Evolutionary conservation across 2,113 vertebrate species (phyloP).

Genomic region (Zosterops borbonicus): DNA sequence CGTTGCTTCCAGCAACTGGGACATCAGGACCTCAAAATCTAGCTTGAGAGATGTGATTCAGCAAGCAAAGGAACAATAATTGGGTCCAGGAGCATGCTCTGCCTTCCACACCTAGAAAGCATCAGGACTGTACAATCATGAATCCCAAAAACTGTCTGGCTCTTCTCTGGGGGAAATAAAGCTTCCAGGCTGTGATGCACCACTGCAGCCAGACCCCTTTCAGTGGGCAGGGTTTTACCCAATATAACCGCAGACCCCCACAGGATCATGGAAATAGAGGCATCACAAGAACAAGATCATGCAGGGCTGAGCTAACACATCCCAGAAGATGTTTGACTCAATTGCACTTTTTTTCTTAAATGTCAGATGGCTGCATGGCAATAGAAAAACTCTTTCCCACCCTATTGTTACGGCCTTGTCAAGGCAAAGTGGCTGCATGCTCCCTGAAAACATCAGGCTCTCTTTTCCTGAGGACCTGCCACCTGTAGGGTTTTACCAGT

Average conservation of each 20-base stretch:
- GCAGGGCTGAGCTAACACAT: neutral
- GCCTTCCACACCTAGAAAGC: neutral
- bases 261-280: rapidly evolving
- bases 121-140: neutral
- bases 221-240: neutral
- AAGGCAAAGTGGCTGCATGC: neutral
- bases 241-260: rapidly evolving
- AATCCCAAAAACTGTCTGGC: neutral
- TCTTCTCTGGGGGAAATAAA: neutral
- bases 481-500: neutral
- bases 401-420: neutral
- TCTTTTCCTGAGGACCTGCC: neutral
- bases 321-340: neutral
- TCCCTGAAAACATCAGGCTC: neutral
- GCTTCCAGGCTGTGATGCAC: neutral
- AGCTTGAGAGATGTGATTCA: neutral
- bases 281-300: neutral
- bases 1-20: neutral
- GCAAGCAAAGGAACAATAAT: neutral
- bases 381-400: neutral
- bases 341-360: neutral
- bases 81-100: neutral
- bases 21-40: neutral
- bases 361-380: neutral
- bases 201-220: neutral